These are phyloP conservation scores for Palythoa grandis DNA, from an alignment of 92 coral and sea anemone genomes.

Conservation along the genomic window DNA sequence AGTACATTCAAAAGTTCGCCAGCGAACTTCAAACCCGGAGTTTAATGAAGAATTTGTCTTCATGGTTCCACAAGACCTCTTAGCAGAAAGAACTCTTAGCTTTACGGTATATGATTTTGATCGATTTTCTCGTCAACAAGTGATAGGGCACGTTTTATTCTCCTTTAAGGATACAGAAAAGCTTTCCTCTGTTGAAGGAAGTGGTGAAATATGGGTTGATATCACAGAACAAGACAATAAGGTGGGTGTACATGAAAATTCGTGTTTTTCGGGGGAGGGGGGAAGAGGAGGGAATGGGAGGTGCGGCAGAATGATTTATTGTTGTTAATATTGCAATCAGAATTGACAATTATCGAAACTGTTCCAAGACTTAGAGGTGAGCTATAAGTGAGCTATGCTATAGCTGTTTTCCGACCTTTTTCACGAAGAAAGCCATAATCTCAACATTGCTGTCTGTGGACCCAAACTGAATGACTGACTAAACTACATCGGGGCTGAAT, in stretches of 20 bases:
- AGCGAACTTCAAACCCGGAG: conserved; percentile 85
- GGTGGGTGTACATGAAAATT: conserved; percentile 34
- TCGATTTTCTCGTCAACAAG: conserved; percentile 94
- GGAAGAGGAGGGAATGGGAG: too few species aligned
- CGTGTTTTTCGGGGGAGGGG: neutral
- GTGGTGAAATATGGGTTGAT: conserved; percentile 88
- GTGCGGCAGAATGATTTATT: too few species aligned
- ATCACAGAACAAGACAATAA: conserved; percentile 68
- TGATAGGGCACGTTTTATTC: conserved; percentile 84
- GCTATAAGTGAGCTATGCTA: too few species aligned
- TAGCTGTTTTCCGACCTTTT: too few species aligned
- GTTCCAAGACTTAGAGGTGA: too few species aligned
- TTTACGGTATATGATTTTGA: conserved; percentile 93
- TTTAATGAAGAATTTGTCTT: conserved; percentile 91
- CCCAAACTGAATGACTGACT: too few species aligned
- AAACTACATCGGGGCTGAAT: too few species aligned
- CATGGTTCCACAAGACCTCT: conserved; percentile 62
- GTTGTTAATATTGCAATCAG: too few species aligned
- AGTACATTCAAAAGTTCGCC: conserved; percentile 80
- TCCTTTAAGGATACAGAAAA: conserved; percentile 61
- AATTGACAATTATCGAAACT: too few species aligned
- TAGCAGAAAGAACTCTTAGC: conserved; percentile 72
- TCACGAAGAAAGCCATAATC: too few species aligned
- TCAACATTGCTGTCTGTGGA: too few species aligned
- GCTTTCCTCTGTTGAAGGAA: conserved; percentile 47